Evolutionary conservation across 92 coral and sea anemone genomes (phyloP), one percentile per base, ranked within the genome.

Genomic region (Galaxea fascicularis): DNA sequence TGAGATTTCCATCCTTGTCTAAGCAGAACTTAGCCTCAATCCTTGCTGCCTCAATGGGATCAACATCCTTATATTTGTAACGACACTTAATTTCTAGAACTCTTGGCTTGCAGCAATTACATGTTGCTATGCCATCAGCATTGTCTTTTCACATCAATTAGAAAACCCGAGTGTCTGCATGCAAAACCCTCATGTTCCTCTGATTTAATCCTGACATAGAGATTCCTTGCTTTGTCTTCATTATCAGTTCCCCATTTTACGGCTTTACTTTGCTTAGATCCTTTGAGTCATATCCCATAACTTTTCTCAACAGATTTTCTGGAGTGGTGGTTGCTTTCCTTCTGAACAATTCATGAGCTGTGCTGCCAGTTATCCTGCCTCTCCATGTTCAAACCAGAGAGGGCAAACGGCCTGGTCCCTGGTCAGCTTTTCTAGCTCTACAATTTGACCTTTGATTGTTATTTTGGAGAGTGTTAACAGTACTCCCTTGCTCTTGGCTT

Each of bases 71-170:
- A 60, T 77, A 44, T 49, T 78, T 78, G 80, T 27, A 86, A 13
- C 80, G 90, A 73, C 90, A 86, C 63, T 86, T 86, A 21, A 86
- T 80, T 71, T 79, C 90, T 52, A 86, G 14, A n/a, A 53, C 59
- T 18, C 85, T 24, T 25, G 51, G 49, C 26, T 65, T 64, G 64
- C 85, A 80, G 57, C 90, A 86, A 21, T 78, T 56, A 86, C 90
- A 86, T 26, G 71, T 49, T 39, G 41, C 53, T n/a, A 86, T 79
- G 13, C 71, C 90, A 86, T 86, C 86, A 14, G 90, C 84, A 60
- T 17, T 44, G 54, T 17, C 52, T 51, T 0, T 86, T 76, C 24
- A 22, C 16, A 60, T 79, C 47, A 54, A 85, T 30, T 35, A 22
- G 15, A 27, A 82, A 64, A 22, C 88, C 88, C 17, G 88, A 74